Base-by-base conservation (phyloP, 35 echinoderm and acorn worm species). In the Ophioderma brevispina region DNA sequence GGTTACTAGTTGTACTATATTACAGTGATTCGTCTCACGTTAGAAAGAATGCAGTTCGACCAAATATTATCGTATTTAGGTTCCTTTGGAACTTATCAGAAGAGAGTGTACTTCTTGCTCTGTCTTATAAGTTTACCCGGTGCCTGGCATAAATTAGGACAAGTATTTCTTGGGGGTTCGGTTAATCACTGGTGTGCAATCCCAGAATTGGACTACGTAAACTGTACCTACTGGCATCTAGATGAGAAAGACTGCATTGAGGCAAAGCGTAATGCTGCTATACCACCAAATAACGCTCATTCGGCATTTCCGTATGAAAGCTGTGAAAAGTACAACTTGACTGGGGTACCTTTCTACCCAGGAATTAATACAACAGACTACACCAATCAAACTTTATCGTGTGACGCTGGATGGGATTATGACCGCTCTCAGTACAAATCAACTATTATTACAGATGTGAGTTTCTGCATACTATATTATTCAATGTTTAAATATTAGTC, bases 41-140 rank as follows among this genome's bases (percentile, higher is more conserved):
- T n/a, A n/a, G n/a, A n/a, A n/a, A 85, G 39, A 34, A 96, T 96
- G 94, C 91, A 93, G 81, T 99, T 99, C 70, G 97, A 99, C 63
- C 90, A 99, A 78, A 93, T 99, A 38, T 49, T 99, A 5, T 33
- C 13, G 25, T 40, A 78, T 37, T 86, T 99, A 17, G 97, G 97
- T 0, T 87, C 94, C 36, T 99, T 99, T 75, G 97, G 97, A 0
- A 86, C 80, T 4, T 99, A 99, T 49, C 97, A 99, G 52, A 83
- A 87, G 35, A 38, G 87, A 19, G 55, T 88, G 21, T 99, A 95
- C 49, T 78, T 93, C 19, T 70, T 95, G 35, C 90, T 99, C 0
- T 93, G 90, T 36, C 33, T 95, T 13, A 91, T 95, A n/a, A 52
- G 78, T 6, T 38, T 95, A 30, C 91, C 93, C 0, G 76, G 82